Evolutionary conservation across 2,113 vertebrate species (phyloP).

Genomic region (Mus pahari): DNA sequence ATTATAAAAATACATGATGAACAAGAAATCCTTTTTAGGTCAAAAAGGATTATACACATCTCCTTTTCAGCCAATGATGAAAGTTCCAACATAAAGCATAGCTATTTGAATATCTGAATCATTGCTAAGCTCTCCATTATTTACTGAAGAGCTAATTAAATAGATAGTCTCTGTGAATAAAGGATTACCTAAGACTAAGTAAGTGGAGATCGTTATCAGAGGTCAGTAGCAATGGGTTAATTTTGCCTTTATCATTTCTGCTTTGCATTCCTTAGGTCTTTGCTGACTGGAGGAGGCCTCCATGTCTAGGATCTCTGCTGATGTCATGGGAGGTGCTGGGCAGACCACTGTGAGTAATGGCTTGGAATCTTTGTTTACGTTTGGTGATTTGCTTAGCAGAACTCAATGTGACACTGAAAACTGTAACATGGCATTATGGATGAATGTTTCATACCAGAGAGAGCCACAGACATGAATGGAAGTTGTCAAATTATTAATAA

Average conservation of each 20-base stretch:
- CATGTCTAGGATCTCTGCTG: background rate
- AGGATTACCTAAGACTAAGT: background rate
- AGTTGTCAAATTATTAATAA: background rate
- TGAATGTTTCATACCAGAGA: too few relatives aligned
- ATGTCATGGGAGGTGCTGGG: too few relatives aligned
- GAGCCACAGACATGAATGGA: too few relatives aligned
- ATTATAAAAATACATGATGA: background rate
- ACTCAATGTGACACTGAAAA: background rate
- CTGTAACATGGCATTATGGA: background rate
- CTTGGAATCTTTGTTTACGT: background rate
- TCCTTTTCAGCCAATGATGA: background rate
- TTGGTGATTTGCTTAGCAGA: background rate
- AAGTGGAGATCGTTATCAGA: background rate
- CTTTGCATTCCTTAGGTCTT: background rate
- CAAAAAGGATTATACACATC: background rate
- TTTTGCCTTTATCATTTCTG: background rate
- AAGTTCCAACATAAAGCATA: background rate
- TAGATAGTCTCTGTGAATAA: background rate
- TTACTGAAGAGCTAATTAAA: conserved; percentile 21
- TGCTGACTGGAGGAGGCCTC: background rate
- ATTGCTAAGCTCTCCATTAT: background rate
- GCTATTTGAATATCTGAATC: background rate
- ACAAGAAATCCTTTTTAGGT: background rate
- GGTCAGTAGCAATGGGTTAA: background rate
- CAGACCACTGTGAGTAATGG: background rate